Evolutionary conservation across 2,888 invertebrate species (phyloP).

Genomic region (Odontocerum albicorne): DNA sequence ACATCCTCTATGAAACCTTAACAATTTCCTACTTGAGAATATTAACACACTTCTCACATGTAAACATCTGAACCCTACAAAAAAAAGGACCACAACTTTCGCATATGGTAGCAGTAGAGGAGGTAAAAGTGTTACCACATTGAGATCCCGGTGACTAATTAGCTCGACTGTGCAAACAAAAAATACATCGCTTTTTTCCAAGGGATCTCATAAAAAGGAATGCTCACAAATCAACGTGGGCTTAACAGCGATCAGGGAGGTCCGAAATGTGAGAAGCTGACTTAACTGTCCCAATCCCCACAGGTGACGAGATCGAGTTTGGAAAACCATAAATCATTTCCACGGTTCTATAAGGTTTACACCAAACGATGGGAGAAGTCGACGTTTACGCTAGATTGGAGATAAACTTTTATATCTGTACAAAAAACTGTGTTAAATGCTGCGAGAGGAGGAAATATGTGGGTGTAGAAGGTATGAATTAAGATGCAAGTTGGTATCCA

Average conservation of each 20-base stretch:
- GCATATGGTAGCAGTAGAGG: background rate
- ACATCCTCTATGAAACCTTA: no score
- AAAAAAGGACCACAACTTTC: background rate
- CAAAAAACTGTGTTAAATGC: no score
- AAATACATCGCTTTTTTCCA: background rate
- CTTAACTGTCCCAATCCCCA: background rate
- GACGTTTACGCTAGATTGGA: no score
- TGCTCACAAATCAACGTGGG: background rate
- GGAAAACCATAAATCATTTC: constrained; percentile 15
- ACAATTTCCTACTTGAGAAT: no score
- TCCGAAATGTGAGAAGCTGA: constrained; percentile 9
- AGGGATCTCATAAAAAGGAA: background rate
- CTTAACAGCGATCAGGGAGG: constrained; percentile 4
- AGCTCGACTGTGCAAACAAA: background rate
- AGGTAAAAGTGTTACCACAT: background rate
- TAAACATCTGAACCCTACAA: no score
- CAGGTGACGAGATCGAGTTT: constrained; percentile 18
- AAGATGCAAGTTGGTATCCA: no score
- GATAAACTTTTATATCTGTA: no score
- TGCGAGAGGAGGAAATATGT: no score
- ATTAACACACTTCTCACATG: no score
- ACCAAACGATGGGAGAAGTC: no score
- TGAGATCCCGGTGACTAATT: background rate
- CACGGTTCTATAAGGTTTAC: no score
- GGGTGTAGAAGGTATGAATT: no score